Evolutionary conservation across 2,888 invertebrate species (phyloP), one percentile per base, ranked within the genome.

Genomic region (Stenichneumon culpator): DNA sequence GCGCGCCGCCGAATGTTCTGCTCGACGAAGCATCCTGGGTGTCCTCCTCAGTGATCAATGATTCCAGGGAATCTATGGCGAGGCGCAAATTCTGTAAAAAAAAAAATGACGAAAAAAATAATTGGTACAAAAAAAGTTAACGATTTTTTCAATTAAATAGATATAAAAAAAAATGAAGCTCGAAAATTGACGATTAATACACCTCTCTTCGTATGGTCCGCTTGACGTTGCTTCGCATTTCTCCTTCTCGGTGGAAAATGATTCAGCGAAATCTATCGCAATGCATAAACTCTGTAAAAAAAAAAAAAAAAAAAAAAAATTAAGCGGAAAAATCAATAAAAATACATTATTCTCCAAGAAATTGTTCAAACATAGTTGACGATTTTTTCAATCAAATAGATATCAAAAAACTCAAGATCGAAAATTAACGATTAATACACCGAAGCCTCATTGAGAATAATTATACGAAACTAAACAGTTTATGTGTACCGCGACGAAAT

Each of bases 401-500:
- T 16, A 32, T n/a, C n/a, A 50, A 11, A 60, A 57, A 32, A 32
- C 32, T 60, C 28, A 22, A 11, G 14, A 60, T 60, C 25, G 11
- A 22, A 22, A 14, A 9, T 60, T 14, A 25, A 6, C 60, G 60
- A 25, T 25, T 28, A 60, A 60, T 25, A 54, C 19, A 4, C 50
- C 16, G 19, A 73, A 36, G 67, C 73, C 68, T 82, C 52, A 79
- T 79, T 69, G 22, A 22, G 68, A 60, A 36, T 74, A 57, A 78
- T 82, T 68, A 67, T 72, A 50, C 67, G 74, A 16, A 67, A 32
- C 65, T 67, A 44, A 81, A 74, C 32, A 70, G 87, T 82, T 69
- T 69, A 84, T 68, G 36, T 72, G 79, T 86, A 88, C 82, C 39
- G 39, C 39, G 39, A 3, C 39, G 39, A 85, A 91, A 92, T 91